Evolutionary conservation across 2,113 vertebrate genomes (phyloP).

Genomic region (Ranitomeya variabilis): DNA sequence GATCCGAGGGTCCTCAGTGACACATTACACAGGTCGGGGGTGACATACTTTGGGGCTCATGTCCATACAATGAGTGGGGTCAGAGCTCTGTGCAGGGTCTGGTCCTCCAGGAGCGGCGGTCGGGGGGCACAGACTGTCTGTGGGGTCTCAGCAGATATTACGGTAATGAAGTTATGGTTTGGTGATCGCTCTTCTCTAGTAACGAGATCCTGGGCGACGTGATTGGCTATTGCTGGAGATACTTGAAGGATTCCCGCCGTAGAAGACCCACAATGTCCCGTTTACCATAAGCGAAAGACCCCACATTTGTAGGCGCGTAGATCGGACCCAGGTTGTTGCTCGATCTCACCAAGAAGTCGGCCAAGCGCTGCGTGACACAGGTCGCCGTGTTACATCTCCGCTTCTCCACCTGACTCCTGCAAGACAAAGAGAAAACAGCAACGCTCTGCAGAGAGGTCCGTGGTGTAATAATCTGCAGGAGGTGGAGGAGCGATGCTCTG

Average conservation of each 20-base stretch:
- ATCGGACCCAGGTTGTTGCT: conserved; percentile 77
- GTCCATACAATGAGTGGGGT: too few relatives aligned
- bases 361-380: conserved; percentile 85
- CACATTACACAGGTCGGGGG: too few relatives aligned
- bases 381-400: conserved; percentile 86
- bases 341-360: conserved; percentile 84
- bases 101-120: not conserved
- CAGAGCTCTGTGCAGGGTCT: too few relatives aligned
- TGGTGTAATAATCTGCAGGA: not conserved
- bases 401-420: conserved; percentile 81
- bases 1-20: too few relatives aligned
- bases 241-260: conserved; percentile 58
- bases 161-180: not conserved
- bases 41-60: too few relatives aligned
- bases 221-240: conserved; percentile 70
- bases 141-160: not conserved
- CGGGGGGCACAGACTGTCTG: not conserved
- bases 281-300: conserved; percentile 84
- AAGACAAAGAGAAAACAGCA: conserved; percentile 7
- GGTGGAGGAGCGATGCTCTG: not conserved
- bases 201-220: not conserved
- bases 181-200: not conserved
- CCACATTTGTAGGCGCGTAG: conserved; percentile 82
- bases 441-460: not conserved
- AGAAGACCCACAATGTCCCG: conserved; percentile 69